phyloP scores from a whole-genome alignment of 2,113 vertebrate species.

The Hylia prasina region DNA sequence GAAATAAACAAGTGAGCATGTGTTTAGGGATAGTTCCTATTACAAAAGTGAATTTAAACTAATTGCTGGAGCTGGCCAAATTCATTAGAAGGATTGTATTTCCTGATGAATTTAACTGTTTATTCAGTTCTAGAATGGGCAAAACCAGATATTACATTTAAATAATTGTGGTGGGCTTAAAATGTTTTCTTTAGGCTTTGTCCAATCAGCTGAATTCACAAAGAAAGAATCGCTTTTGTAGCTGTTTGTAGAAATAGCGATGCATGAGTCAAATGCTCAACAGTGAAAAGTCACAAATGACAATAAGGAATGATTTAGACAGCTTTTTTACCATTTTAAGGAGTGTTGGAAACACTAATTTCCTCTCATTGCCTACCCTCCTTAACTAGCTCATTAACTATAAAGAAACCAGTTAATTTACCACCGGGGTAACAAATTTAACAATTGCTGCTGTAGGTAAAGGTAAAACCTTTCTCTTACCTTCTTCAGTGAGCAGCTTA shows the following conservation, averaged over 20 bases:
- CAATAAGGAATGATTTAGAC: not conserved
- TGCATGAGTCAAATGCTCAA: not conserved
- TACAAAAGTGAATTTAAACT: not conserved
- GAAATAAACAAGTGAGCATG: conserved; percentile 5
- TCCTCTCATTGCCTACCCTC: not conserved
- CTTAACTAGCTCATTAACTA: not conserved
- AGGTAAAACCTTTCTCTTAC: not conserved
- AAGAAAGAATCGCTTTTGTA: not conserved
- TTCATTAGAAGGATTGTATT: conserved; percentile 11
- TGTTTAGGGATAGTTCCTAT: not conserved
- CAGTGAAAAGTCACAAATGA: not conserved
- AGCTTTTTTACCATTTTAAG: not conserved
- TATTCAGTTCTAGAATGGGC: not conserved
- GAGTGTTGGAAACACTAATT: not conserved
- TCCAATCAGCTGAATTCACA: not conserved
- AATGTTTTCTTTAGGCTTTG: not conserved
- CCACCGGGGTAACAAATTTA: not conserved
- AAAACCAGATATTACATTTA: not conserved
- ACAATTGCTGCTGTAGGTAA: not conserved
- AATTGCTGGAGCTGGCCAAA: not conserved
- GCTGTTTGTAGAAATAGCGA: not conserved
- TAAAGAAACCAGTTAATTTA: not conserved
- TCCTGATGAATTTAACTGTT: conserved; percentile 15
- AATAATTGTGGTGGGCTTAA: not conserved
- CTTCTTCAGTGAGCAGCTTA: not conserved